Evolutionary conservation across 2,888 invertebrate genomes (phyloP).

Genomic region (Nomada fucata): DNA sequence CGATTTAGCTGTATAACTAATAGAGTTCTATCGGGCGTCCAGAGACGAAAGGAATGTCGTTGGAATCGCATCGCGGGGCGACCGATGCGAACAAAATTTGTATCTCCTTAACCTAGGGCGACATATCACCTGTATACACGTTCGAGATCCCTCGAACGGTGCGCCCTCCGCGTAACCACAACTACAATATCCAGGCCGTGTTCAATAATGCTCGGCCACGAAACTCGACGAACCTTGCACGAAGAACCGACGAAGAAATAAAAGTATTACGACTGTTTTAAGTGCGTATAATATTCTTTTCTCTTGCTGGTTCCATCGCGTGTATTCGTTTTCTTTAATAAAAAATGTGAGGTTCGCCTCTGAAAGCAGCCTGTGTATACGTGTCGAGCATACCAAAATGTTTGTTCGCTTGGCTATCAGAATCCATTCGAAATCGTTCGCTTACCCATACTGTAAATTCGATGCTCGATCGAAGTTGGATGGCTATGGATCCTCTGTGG

Average conservation of each 20-base stretch:
- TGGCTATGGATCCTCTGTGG: conserved; percentile 26
- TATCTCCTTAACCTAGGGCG: conserved; percentile 1
- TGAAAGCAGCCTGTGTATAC: not conserved
- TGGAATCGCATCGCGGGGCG: conserved; percentile 25
- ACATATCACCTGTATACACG: conserved; percentile 1
- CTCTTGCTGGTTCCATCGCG: not conserved
- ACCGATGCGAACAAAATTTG: conserved; percentile 32
- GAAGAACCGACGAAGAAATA: not conserved
- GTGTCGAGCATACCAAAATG: no score
- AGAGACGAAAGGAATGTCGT: conserved; percentile 56
- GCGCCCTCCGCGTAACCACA: not conserved
- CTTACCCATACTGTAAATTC: conserved; percentile 34
- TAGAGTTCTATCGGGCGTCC: conserved; percentile 32
- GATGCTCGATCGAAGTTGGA: conserved; percentile 50
- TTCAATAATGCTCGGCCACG: not conserved
- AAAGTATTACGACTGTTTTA: not conserved
- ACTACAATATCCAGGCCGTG: not conserved
- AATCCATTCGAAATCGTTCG: conserved; percentile 13
- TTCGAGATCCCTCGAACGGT: not conserved
- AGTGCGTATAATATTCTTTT: no score
- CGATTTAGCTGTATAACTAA: conserved; percentile 40
- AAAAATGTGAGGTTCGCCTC: not conserved
- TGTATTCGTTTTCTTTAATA: no score
- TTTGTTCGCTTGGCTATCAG: no score
- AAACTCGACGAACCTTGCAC: not conserved